Evolutionary conservation across 2,113 vertebrate genomes (phyloP).

Genomic region (Bolborhynchus lineola): DNA sequence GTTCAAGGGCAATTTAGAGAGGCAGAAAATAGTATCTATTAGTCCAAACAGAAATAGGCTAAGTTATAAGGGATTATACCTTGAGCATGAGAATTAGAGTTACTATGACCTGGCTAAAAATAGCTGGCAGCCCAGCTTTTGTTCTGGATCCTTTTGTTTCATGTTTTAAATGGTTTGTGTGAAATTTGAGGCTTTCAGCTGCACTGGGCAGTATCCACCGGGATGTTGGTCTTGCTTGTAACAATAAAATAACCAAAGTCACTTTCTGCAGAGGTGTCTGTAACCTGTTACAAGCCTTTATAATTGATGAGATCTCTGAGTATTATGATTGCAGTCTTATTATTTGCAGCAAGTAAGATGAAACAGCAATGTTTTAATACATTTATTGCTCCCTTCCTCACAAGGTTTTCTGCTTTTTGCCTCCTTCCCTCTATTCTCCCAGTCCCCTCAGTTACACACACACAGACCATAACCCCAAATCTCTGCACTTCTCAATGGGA

Average conservation of each 20-base stretch:
- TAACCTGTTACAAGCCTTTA: neutral
- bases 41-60: neutral
- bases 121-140: neutral
- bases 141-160: neutral
- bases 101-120: neutral
- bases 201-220: neutral
- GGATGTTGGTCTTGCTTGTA: neutral
- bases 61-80: neutral
- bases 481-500: neutral
- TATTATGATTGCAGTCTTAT: neutral
- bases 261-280: neutral
- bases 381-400: neutral
- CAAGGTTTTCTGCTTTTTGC: neutral
- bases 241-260: neutral
- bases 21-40: constrained; percentile 16
- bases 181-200: neutral
- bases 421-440: neutral
- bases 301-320: neutral
- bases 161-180: neutral
- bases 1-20: constrained; percentile 52
- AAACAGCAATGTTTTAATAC: neutral
- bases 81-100: neutral
- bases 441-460: neutral
- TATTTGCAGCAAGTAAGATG: neutral
- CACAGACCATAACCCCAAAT: neutral